Conservation (phyloP, 2,888 invertebrate genomes). For the Brenthis ino region DNA sequence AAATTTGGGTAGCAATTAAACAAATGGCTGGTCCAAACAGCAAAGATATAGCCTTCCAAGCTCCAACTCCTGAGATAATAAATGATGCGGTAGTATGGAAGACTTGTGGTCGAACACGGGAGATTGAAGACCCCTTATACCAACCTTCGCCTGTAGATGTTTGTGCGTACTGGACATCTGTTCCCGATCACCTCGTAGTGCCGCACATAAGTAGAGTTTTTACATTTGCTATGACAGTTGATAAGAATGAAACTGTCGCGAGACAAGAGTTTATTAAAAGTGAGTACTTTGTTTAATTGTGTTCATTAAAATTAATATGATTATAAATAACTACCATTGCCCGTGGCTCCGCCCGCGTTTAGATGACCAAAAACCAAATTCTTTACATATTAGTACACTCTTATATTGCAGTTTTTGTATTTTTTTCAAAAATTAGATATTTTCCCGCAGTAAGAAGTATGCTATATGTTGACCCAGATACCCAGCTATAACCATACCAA, state of each 20-base stretch:
- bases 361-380: too few species aligned
- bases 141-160: conserved; percentile 66
- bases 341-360: too few species aligned
- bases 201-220: conserved; percentile 73
- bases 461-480: too few species aligned
- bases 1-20: conserved; percentile 74
- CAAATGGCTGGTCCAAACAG: conserved; percentile 68
- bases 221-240: conserved; percentile 80
- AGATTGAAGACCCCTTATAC: conserved; percentile 63
- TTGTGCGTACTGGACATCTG: conserved; percentile 76
- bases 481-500: too few species aligned
- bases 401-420: too few species aligned
- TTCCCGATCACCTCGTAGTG: conserved; percentile 72
- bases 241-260: conserved; percentile 74
- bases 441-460: too few species aligned
- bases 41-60: conserved; percentile 65
- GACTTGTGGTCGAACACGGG: conserved; percentile 68
- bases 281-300: conserved; percentile 43
- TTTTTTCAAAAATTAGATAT: too few species aligned
- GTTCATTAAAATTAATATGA: neutral
- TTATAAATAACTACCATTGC: too few species aligned
- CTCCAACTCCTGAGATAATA: conserved; percentile 65
- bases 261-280: conserved; percentile 67
- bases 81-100: conserved; percentile 66
- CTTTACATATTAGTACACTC: too few species aligned